Percentiles rank a stretch among this genome's conserved stretches.
These are phyloP conservation scores for Bradysia coprophila DNA, from an alignment of 1,140 invertebrate genomes.

Conservation along the genomic window DNA sequence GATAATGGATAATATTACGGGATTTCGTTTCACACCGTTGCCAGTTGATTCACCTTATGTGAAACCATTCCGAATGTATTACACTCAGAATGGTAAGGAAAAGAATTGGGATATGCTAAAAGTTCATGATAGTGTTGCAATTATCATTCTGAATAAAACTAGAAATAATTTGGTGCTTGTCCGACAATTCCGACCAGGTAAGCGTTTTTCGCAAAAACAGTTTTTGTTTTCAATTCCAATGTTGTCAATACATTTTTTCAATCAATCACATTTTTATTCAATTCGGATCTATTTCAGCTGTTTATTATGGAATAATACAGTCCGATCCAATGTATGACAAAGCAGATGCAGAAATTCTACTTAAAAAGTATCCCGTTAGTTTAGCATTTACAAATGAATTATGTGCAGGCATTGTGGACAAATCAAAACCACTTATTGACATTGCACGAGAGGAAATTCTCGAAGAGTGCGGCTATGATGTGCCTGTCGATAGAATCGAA, in stretches of 20 bases:
- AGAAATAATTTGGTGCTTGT: conserved; percentile 69
- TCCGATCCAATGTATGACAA: conserved; percentile 4
- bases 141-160: conserved; percentile 66
- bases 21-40: conserved; percentile 34
- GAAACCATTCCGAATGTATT: conserved; percentile 45
- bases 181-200: conserved; percentile 75
- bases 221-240: background rate
- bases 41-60: conserved; percentile 46
- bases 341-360: conserved; percentile 23
- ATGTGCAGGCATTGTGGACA: conserved; percentile 91
- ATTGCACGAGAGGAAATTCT: conserved; percentile 76
- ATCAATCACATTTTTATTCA: conserved; percentile 4
- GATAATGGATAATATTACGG: conserved; percentile 35
- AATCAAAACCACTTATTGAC: conserved; percentile 50
- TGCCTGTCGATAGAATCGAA: conserved; percentile 46
- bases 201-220: background rate
- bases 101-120: conserved; percentile 50
- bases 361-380: conserved; percentile 46
- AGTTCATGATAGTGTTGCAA: conserved; percentile 58
- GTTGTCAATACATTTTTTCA: background rate
- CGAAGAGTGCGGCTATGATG: conserved; percentile 91
- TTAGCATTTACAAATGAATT: conserved; percentile 75
- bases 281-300: conserved; percentile 39
- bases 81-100: conserved; percentile 39
- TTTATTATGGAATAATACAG: conserved; percentile 42